These are phyloP conservation scores for Saccopteryx leptura DNA, from an alignment of 2,113 vertebrate genomes.

Conservation along the genomic window DNA sequence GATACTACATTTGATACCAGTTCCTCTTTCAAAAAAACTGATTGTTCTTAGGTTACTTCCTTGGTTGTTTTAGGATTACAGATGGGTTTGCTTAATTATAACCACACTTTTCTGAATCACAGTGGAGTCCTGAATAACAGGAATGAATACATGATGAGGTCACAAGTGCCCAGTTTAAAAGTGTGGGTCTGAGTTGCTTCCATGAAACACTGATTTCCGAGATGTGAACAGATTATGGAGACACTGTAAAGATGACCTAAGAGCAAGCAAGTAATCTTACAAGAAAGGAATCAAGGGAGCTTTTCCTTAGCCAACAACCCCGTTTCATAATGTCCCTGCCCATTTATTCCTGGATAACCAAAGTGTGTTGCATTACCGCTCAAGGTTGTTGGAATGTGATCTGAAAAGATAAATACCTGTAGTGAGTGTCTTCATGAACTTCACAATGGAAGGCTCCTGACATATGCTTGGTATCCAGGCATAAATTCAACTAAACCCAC, in stretches of 20 bases:
- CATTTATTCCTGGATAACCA: neutral
- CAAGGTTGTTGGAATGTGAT: neutral
- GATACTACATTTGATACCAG: neutral
- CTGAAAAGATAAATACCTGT: neutral
- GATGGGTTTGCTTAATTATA: neutral
- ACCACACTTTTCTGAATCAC: no score
- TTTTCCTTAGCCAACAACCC: neutral
- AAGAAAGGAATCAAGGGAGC: neutral
- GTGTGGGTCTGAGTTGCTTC: neutral
- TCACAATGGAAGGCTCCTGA: neutral
- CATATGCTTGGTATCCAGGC: neutral
- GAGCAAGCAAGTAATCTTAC: neutral
- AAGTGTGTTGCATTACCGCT: neutral
- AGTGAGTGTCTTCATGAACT: neutral
- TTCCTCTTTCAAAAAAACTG: conserved; percentile 37
- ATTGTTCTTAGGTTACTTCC: neutral
- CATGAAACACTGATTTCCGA: neutral
- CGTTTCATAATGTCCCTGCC: neutral
- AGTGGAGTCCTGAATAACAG: neutral
- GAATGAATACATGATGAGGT: neutral
- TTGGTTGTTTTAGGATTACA: neutral
- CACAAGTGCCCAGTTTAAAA: neutral
- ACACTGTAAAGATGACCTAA: fast-evolving
- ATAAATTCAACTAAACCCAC: neutral
- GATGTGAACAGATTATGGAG: neutral